Percentiles rank a stretch among this genome's conserved stretches.
Conservation (phyloP, 1,140 invertebrate genomes). For the Zaprionus gabonicus region DNA sequence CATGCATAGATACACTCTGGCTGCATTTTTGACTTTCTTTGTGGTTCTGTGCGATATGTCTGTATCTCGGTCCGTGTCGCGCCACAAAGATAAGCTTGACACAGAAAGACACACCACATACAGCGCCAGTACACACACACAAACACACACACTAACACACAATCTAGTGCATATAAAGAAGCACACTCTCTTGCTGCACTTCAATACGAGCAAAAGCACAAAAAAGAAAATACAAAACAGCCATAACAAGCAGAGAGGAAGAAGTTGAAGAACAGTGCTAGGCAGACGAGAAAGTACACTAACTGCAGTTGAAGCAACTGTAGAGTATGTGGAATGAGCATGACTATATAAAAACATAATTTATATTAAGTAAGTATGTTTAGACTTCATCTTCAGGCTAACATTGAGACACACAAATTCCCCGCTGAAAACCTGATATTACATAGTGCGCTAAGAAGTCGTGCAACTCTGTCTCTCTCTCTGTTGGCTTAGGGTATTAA, state of each 20-base stretch:
- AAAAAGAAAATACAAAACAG: conserved; percentile 24
- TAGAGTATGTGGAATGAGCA: neutral
- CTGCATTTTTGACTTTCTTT: conserved; percentile 47
- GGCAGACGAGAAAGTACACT: neutral
- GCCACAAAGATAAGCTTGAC: conserved; percentile 53
- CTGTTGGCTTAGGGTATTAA: neutral
- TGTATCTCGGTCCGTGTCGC: conserved; percentile 14
- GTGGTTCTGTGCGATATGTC: conserved; percentile 17
- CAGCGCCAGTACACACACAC: conserved; percentile 12
- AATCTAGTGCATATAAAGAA: neutral
- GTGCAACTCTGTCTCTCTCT: neutral
- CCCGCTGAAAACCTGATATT: no score
- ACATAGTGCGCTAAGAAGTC: no score
- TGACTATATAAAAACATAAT: neutral
- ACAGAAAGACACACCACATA: conserved; percentile 42
- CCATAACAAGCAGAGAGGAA: conserved; percentile 13
- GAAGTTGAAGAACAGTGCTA: neutral
- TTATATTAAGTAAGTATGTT: neutral
- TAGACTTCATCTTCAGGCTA: neutral
- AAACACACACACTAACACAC: conserved; percentile 8
- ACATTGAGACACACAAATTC: no score
- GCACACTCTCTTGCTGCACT: neutral
- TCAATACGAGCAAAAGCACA: neutral
- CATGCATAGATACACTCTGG: neutral
- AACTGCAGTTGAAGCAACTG: neutral